Percentiles rank a stretch among this genome's conserved stretches.
These are phyloP conservation scores for Hyphantria cunea DNA, from an alignment of 1,140 invertebrate species.

Conservation along the genomic window DNA sequence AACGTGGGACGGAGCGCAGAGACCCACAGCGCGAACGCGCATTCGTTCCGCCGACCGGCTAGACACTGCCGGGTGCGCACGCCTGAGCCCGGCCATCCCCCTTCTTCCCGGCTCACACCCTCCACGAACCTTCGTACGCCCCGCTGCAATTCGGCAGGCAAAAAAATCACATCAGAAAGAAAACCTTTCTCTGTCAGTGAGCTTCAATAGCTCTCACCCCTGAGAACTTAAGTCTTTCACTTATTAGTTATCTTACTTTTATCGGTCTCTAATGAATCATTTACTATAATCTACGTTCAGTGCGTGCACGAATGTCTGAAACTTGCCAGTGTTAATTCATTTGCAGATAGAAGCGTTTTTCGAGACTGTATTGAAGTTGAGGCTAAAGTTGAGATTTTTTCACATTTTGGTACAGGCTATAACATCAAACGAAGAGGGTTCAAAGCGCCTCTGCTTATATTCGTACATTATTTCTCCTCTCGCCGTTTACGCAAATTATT, in stretches of 20 bases:
- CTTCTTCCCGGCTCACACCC: constrained; percentile 34
- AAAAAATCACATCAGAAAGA: constrained; percentile 71
- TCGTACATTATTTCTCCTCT: constrained; percentile 58
- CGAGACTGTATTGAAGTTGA: constrained; percentile 54
- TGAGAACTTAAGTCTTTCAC: constrained; percentile 60
- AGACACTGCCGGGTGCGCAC: constrained; percentile 72
- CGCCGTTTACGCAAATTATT: constrained; percentile 56
- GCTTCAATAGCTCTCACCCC: constrained; percentile 59
- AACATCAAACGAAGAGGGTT: constrained; percentile 67
- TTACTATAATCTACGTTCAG: constrained; percentile 48
- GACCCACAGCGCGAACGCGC: constrained; percentile 33
- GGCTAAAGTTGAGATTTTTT: constrained; percentile 54
- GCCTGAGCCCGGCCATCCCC: constrained; percentile 70
- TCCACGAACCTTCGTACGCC: constrained; percentile 24
- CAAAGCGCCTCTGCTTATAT: constrained; percentile 69
- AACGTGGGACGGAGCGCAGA: constrained; percentile 43
- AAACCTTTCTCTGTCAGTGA: constrained; percentile 70
- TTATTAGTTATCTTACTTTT: constrained; percentile 66
- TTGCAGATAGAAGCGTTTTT: constrained; percentile 62
- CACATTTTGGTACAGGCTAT: constrained; percentile 49
- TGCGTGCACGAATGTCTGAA: constrained; percentile 42
- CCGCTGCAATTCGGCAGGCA: constrained; percentile 68
- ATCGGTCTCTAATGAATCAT: constrained; percentile 57
- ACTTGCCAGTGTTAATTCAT: constrained; percentile 56
- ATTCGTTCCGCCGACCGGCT: constrained; percentile 40